Evolutionary conservation across 2,888 invertebrate genomes (phyloP).

Genomic region (Achlya flavicornis): DNA sequence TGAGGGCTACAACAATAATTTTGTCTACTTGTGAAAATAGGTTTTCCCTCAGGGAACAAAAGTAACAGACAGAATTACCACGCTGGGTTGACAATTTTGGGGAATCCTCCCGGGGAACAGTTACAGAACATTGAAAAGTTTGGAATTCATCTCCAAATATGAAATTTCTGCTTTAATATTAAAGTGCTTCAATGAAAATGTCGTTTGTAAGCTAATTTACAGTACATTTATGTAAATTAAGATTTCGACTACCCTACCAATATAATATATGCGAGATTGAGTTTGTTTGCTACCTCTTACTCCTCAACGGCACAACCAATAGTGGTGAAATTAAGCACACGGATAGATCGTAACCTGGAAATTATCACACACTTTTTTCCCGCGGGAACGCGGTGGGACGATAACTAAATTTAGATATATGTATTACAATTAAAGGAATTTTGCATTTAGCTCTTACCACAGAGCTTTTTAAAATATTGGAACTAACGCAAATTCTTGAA

Average conservation of each 20-base stretch:
- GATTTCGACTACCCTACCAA: not conserved
- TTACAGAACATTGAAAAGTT: not conserved
- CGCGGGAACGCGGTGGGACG: no score
- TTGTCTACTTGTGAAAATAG: not conserved
- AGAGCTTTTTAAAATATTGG: no score
- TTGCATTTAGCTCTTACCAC: no score
- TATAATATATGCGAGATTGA: no score
- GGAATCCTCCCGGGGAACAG: not conserved
- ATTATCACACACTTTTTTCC: no score
- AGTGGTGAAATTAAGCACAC: no score
- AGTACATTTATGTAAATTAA: not conserved
- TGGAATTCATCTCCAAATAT: not conserved
- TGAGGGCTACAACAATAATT: not conserved
- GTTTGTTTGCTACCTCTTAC: no score
- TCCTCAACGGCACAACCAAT: no score
- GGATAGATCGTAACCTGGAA: no score
- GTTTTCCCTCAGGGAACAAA: not conserved
- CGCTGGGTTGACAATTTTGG: slow-evolving; percentile 2
- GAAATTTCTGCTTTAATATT: not conserved
- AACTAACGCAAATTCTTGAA: no score
- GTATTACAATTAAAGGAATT: no score
- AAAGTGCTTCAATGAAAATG: not conserved
- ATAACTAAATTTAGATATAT: no score
- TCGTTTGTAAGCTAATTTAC: not conserved
- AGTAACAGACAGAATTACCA: not conserved